phyloP scores from a whole-genome alignment of 2,797 vertebrate species.

The Notolabrus celidotus region DNA sequence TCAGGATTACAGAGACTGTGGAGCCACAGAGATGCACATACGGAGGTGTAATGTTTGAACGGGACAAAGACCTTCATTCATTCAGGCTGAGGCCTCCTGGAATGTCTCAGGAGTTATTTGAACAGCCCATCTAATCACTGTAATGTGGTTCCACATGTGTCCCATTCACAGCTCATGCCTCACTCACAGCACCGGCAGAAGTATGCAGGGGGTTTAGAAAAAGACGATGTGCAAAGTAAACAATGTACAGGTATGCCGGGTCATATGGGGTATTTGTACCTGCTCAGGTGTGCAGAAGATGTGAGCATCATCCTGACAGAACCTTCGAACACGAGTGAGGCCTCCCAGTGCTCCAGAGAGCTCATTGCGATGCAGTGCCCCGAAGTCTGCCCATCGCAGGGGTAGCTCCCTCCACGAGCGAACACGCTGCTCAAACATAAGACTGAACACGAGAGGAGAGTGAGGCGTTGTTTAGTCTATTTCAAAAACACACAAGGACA shows the following conservation, averaged over 20 bases:
- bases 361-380: slow-evolving; percentile 93
- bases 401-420: slow-evolving; percentile 96
- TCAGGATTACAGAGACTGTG: slow-evolving; percentile 47
- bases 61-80: slow-evolving; percentile 77
- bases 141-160: slow-evolving; percentile 47
- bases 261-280: slow-evolving; percentile 74
- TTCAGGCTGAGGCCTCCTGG: slow-evolving; percentile 62
- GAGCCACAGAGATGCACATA: slow-evolving; percentile 46
- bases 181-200: background rate
- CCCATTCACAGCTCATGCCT: slow-evolving; percentile 29
- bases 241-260: background rate
- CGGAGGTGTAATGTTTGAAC: slow-evolving; percentile 60
- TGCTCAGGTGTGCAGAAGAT: slow-evolving; percentile 94
- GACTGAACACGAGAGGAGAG: slow-evolving; percentile 74
- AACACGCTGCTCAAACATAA: slow-evolving; percentile 93
- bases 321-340: slow-evolving; percentile 90
- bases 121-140: slow-evolving; percentile 58
- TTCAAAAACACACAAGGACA: background rate
- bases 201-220: too few species aligned
- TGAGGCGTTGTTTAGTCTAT: background rate
- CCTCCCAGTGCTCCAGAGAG: slow-evolving; percentile 90
- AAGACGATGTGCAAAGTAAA: background rate
- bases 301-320: slow-evolving; percentile 96
- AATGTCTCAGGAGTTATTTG: slow-evolving; percentile 71
- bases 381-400: slow-evolving; percentile 93